Evolutionary conservation across 2,113 vertebrate species (phyloP).

Genomic region (Lepus americanus): DNA sequence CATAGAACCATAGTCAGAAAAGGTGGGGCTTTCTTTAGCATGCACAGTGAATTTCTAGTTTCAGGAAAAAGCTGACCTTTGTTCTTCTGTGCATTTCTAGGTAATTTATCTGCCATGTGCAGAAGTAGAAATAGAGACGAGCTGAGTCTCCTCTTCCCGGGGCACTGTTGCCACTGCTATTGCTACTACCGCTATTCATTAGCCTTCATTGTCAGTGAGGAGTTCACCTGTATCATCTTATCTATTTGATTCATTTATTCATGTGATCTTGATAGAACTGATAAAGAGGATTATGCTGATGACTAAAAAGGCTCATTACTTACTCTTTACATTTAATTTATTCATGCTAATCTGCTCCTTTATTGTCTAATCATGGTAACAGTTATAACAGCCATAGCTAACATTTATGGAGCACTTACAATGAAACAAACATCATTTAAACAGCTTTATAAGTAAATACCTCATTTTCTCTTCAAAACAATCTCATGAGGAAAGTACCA

Average conservation of each 20-base stretch:
- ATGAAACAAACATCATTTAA: background rate
- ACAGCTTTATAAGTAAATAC: background rate
- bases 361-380: constrained; percentile 8
- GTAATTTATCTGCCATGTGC: no score
- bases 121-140: background rate
- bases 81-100: background rate
- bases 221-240: background rate
- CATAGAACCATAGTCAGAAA: background rate
- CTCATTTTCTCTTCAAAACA: background rate
- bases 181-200: no score
- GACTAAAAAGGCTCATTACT: background rate
- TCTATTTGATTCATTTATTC: background rate
- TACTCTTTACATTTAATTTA: background rate
- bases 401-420: background rate
- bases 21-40: background rate
- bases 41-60: background rate
- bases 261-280: background rate
- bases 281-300: constrained; percentile 5
- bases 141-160: background rate
- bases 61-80: background rate
- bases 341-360: background rate
- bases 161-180: rapidly evolving
- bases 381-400: background rate
- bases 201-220: rapidly evolving
- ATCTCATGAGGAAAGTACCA: background rate